Conservation (phyloP, 1,140 invertebrate species). For the Drosophila aff. region DNA sequence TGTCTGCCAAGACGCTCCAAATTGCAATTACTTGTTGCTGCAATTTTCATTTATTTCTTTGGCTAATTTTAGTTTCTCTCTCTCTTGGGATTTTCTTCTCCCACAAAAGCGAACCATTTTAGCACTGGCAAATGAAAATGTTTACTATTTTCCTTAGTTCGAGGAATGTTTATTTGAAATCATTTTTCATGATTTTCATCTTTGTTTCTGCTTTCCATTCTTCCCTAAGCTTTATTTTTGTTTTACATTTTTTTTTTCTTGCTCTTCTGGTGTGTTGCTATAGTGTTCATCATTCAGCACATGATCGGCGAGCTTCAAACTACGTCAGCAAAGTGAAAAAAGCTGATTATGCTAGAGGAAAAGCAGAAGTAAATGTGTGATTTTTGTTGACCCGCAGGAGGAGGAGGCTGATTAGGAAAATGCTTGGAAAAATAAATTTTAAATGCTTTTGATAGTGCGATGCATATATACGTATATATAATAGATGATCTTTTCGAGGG, state of each 20-base stretch:
- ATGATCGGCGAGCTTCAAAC: conserved; percentile 35
- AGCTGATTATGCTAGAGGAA: conserved; percentile 40
- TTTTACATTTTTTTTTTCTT: background rate
- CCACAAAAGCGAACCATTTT: conserved; percentile 17
- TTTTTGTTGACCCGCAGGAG: conserved; percentile 34
- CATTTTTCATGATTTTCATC: conserved; percentile 35
- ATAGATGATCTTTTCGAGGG: conserved; percentile 29
- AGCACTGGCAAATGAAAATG: conserved; percentile 28
- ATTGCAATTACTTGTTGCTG: conserved; percentile 68
- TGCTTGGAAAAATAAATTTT: conserved; percentile 24
- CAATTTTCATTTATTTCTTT: conserved; percentile 42
- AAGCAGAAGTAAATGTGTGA: conserved; percentile 36
- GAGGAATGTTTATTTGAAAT: conserved; percentile 54
- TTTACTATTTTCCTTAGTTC: conserved; percentile 36
- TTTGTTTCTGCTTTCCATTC: conserved; percentile 12
- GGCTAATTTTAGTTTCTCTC: conserved; percentile 48
- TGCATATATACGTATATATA: conserved; percentile 3
- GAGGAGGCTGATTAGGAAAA: conserved; percentile 29
- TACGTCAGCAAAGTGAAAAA: conserved; percentile 47
- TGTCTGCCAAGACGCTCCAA: conserved; percentile 52
- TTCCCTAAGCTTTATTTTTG: conserved; percentile 2
- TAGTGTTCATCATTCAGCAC: conserved; percentile 40
- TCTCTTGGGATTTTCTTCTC: conserved; percentile 4
- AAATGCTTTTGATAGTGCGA: conserved; percentile 25
- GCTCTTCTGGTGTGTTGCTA: background rate